Conservation (phyloP, 2,888 invertebrate species). For the Cephus pygmeus region DNA sequence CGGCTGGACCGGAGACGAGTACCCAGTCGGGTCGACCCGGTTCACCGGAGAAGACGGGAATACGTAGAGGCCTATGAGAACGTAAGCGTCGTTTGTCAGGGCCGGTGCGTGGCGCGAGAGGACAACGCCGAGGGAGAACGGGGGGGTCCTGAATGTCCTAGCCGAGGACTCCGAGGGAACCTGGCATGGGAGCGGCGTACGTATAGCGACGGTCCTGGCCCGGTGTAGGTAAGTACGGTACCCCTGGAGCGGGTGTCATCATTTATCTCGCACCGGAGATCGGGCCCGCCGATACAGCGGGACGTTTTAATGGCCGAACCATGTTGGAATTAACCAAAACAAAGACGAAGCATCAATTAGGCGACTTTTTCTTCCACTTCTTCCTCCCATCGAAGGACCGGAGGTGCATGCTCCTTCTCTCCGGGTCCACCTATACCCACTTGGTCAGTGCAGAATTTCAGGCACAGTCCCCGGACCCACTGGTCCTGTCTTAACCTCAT, state of each 20-base stretch:
- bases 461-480: constrained; percentile 17
- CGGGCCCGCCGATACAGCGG: constrained; percentile 71
- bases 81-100: constrained; percentile 21
- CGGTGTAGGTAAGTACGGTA: constrained; percentile 63
- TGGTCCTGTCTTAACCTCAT: constrained; percentile 22
- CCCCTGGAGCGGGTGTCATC: constrained; percentile 69
- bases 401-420: constrained; percentile 17
- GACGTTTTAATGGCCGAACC: constrained; percentile 79
- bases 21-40: not conserved
- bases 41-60: constrained; percentile 6
- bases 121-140: not conserved
- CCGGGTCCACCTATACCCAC: constrained; percentile 6
- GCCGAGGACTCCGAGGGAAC: not conserved
- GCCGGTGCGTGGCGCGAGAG: not conserved
- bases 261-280: constrained; percentile 72
- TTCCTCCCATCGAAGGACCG: constrained; percentile 30
- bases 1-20: not conserved
- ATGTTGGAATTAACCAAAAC: constrained; percentile 78
- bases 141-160: constrained; percentile 3
- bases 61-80: not conserved
- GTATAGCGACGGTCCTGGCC: constrained; percentile 31
- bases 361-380: constrained; percentile 67
- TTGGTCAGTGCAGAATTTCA: constrained; percentile 11
- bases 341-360: constrained; percentile 79
- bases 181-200: not conserved